Percentiles rank a stretch among this genome's conserved stretches.
Conservation (phyloP, 2,113 vertebrate genomes). For the Saimiri boliviensis region DNA sequence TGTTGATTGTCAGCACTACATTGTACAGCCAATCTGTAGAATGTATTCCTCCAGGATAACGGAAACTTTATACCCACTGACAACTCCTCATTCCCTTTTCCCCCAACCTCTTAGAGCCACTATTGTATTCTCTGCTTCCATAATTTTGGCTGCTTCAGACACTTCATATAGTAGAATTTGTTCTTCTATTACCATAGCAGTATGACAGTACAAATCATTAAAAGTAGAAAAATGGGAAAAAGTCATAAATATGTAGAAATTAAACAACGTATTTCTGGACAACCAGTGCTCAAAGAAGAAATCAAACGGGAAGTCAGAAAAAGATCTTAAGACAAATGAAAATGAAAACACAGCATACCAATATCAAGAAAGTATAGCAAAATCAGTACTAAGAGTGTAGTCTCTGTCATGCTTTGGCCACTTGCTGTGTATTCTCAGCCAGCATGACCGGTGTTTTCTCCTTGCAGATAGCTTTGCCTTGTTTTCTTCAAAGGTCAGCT, state of each 20-base stretch:
- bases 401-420: no score
- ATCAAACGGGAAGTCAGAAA: neutral
- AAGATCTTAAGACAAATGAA: neutral
- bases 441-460: neutral
- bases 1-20: neutral
- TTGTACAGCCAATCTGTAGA: neutral
- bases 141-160: neutral
- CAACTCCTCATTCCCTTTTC: neutral
- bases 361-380: neutral
- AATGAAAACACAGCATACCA: neutral
- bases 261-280: neutral
- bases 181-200: neutral
- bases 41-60: neutral
- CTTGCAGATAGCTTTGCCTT: neutral
- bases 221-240: neutral
- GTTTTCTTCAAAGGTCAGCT: neutral
- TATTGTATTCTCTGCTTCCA: neutral
- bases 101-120: neutral
- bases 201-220: neutral
- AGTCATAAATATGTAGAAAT: neutral
- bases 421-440: neutral
- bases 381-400: neutral
- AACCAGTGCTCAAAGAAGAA: neutral
- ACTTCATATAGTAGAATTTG: neutral
- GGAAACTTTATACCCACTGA: neutral